Base-by-base conservation (phyloP, 1,140 invertebrate species). In the Diprion similis region DNA sequence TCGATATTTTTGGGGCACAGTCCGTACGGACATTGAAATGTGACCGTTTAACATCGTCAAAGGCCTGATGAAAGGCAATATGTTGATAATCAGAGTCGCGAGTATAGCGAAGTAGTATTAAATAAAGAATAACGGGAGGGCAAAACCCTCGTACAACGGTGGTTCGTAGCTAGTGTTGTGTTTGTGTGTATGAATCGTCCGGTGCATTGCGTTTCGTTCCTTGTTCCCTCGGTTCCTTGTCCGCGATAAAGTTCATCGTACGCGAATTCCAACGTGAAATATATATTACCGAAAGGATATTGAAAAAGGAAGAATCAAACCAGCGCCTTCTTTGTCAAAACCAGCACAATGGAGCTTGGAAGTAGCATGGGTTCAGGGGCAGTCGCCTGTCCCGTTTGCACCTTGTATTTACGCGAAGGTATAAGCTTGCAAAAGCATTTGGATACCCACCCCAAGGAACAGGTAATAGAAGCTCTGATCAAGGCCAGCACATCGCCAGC, bases 381-480 rank as follows among this genome's bases (percentile, higher is more conserved):
- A 75, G 83, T 88, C 66, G 86, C 88, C 69, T 96, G 94, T 87
- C 95, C 95, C 37, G 94, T 95, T 67, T 95, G 94, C 88, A 95
- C 94, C 19, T 88, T 95, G 65, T 95, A 92, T 83, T 89, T 95
- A 68, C 91, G 94, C 75, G 93, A 93, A 86, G 94, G 94, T 46
- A 95, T 95, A 86, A 92, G 92, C 71, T 86, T 95, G 73, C 92
- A 94, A 79, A 91, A 90, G 75, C 94, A 95, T 85, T 89, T 96
- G 82, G 91, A 94, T 80, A 95, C 94, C 9, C 94, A 95, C 89
- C 94, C 95, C 24, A 95, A 95, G 83, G 94, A 95, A 81, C 93
- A 95, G 84, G 94, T 96, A 45, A 95, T 95, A 76, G 93, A 93
- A 81, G 95, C 95, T n/a, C 86, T 96, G 66, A 91, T 93, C 46